Conservation (phyloP, 2,888 invertebrate genomes). For the Rhaphigaster nebulosa region DNA sequence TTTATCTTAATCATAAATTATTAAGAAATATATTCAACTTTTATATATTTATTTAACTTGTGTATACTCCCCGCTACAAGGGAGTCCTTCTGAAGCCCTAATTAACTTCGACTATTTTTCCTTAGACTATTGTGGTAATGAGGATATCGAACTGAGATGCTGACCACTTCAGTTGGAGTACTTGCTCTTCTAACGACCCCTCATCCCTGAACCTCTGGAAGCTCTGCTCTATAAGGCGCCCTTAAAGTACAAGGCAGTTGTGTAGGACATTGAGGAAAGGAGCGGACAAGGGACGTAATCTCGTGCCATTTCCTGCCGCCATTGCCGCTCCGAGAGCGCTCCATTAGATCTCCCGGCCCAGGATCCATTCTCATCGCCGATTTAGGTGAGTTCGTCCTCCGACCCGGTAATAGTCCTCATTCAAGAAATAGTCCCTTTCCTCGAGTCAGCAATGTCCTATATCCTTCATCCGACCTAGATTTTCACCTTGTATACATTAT, state of each 20-base stretch:
- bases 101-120: no score
- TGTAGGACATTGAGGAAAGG: background rate
- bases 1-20: no score
- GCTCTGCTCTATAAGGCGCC: background rate
- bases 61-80: no score
- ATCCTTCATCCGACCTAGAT: background rate
- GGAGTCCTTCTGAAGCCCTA: no score
- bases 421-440: background rate
- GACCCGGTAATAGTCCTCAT: background rate
- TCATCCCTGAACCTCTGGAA: background rate
- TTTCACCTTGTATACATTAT: background rate
- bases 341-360: background rate
- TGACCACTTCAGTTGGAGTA: background rate
- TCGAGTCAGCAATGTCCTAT: background rate
- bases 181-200: background rate
- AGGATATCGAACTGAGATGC: background rate
- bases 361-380: background rate
- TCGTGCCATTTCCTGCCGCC: constrained; percentile 9
- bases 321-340: background rate
- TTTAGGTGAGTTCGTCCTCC: background rate
- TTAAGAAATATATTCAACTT: no score
- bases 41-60: no score
- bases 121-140: no score
- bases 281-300: constrained; percentile 6
- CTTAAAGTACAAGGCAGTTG: background rate